Percentiles rank a stretch among this genome's conserved stretches.
Conservation (phyloP, 2,888 invertebrate genomes). For the Cecidostiba fungosa region DNA sequence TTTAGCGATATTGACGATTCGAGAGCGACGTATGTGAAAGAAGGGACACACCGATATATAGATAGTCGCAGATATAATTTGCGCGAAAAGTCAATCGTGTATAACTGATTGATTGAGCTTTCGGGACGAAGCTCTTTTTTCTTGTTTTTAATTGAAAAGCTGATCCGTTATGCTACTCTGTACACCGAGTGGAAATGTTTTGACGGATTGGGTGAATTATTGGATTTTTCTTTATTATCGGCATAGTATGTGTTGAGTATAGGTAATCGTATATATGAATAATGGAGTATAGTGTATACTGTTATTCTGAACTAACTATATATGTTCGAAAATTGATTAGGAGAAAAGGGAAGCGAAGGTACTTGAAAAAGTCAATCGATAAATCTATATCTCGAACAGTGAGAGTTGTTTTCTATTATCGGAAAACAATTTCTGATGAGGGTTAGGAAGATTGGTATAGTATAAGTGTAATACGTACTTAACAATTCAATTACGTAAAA, state of each 20-base stretch:
- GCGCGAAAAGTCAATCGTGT: not conserved
- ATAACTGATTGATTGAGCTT: not conserved
- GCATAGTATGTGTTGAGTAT: not conserved
- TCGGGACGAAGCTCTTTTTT: not conserved
- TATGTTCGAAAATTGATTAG: not conserved
- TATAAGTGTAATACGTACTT: no score
- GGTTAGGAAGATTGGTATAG: not conserved
- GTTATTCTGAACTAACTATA: not conserved
- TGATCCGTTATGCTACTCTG: not conserved
- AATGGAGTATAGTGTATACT: not conserved
- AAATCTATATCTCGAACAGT: not conserved
- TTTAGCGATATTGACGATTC: conserved; percentile 24
- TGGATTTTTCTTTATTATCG: not conserved
- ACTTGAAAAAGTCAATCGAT: not conserved
- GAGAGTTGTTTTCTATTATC: not conserved
- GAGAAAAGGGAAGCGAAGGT: not conserved
- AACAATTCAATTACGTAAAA: no score
- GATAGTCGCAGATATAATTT: not conserved
- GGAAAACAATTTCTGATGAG: not conserved
- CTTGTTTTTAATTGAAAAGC: not conserved
- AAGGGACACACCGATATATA: not conserved
- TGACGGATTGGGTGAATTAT: not conserved
- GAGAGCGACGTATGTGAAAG: not conserved
- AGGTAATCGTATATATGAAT: not conserved
- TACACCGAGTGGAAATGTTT: not conserved